Percentiles rank a stretch among this genome's conserved stretches.
Conservation (phyloP, 2,797 vertebrate genomes). For the Naso thynnoides region DNA sequence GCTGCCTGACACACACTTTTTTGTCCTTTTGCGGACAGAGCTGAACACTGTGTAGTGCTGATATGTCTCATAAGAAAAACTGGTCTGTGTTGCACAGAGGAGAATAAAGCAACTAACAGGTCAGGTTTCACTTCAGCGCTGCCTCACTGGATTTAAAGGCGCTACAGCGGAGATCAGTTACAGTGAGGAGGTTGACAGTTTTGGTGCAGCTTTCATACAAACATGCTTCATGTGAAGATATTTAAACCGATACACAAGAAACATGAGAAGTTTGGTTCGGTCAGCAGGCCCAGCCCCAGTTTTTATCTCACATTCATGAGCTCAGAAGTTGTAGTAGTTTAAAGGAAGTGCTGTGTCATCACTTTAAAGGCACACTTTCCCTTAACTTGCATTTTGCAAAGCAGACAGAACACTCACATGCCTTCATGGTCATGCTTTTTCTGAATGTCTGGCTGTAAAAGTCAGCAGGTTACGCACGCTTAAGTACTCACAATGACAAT, state of each 20-base stretch:
- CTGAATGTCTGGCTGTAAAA: slow-evolving; percentile 33
- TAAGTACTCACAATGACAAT: slow-evolving; percentile 13
- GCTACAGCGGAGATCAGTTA: slow-evolving; percentile 7
- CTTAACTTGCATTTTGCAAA: slow-evolving; percentile 27
- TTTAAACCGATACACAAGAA: background rate
- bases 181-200: background rate
- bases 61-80: slow-evolving; percentile 32
- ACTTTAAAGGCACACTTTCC: slow-evolving; percentile 32
- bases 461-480: slow-evolving; percentile 12
- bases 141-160: slow-evolving; percentile 22
- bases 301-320: slow-evolving; percentile 21
- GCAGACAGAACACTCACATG: slow-evolving; percentile 64
- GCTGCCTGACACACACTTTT: slow-evolving; percentile 8
- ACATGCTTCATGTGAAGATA: background rate
- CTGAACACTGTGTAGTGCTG: background rate
- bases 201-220: slow-evolving; percentile 10
- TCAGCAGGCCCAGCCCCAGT: background rate
- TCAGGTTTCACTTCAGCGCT: slow-evolving; percentile 49
- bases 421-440: slow-evolving; percentile 63
- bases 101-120: slow-evolving; percentile 31
- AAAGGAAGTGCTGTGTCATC: slow-evolving; percentile 47
- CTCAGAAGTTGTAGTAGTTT: background rate
- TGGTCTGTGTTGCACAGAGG: slow-evolving; percentile 28
- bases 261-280: background rate
- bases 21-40: background rate